phyloP scores from a whole-genome alignment of 2,888 invertebrate species.

The Drosophila kanekoi region DNA sequence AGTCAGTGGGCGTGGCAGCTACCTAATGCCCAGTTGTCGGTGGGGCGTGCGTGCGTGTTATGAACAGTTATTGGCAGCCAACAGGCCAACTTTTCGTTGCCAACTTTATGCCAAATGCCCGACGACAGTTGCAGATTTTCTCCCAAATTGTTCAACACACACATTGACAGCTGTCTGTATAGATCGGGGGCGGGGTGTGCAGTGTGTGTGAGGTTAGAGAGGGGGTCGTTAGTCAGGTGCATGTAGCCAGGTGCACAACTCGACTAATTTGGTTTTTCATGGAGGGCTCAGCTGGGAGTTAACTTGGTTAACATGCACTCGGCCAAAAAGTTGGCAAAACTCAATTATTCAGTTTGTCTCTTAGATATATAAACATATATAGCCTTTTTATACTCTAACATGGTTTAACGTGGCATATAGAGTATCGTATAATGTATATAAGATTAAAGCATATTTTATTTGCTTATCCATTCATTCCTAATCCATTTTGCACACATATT shows the following conservation, averaged over 20 bases:
- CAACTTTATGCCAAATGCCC: constrained; percentile 30
- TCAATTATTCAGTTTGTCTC: constrained; percentile 14
- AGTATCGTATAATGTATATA: too few relatives aligned
- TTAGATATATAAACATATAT: background rate
- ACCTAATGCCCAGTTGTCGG: too few relatives aligned
- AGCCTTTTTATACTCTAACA: too few relatives aligned
- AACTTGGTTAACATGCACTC: constrained; percentile 9
- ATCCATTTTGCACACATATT: too few relatives aligned
- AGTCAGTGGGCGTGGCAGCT: too few relatives aligned
- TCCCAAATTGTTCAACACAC: constrained; percentile 30
- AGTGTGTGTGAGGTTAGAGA: background rate
- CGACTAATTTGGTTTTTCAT: constrained; percentile 25
- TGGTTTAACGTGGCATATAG: too few relatives aligned
- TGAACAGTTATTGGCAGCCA: background rate
- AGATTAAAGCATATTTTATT: too few relatives aligned
- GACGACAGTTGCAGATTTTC: constrained; percentile 34
- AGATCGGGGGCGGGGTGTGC: too few relatives aligned
- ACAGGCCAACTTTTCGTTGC: constrained; percentile 24
- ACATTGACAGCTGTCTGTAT: constrained; percentile 20
- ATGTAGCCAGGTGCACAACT: constrained; percentile 6
- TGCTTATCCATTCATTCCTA: too few relatives aligned
- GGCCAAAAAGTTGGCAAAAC: constrained; percentile 14
- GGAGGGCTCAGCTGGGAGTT: constrained; percentile 3
- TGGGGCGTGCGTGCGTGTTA: too few relatives aligned
- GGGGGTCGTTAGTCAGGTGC: background rate